Percentiles rank a stretch among this genome's conserved stretches.
Evolutionary conservation across 2,888 invertebrate genomes (phyloP).

Genomic region (Limnephilus auricula): DNA sequence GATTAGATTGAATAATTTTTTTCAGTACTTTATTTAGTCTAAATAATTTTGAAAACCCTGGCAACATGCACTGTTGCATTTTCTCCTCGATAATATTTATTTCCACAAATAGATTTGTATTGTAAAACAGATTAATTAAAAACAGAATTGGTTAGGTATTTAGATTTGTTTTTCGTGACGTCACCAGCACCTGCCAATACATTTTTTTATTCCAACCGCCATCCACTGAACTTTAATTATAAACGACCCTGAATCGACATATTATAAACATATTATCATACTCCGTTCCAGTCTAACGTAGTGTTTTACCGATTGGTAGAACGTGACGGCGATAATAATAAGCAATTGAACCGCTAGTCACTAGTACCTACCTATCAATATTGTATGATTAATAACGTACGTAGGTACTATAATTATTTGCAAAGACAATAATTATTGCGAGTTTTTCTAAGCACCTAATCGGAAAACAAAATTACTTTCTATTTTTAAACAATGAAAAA

Average conservation of each 20-base stretch:
- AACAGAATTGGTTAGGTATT: background rate
- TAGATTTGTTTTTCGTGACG: background rate
- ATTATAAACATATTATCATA: slow-evolving; percentile 5
- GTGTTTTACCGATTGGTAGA: background rate
- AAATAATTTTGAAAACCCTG: background rate
- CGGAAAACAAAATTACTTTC: background rate
- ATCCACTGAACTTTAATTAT: slow-evolving; percentile 16
- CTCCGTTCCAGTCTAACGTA: background rate
- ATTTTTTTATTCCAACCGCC: background rate
- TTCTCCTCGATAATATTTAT: background rate
- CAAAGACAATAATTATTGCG: background rate
- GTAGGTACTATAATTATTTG: background rate
- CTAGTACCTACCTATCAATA: background rate
- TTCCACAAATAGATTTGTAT: background rate
- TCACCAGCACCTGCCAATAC: slow-evolving; percentile 29
- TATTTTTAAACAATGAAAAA: no score
- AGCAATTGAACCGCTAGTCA: background rate
- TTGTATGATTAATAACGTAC: background rate
- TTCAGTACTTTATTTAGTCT: background rate
- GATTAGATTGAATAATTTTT: no score
- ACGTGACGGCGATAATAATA: slow-evolving; percentile 32
- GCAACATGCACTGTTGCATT: background rate
- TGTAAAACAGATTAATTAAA: background rate
- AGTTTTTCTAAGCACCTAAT: background rate
- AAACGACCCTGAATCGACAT: slow-evolving; percentile 30